Evolutionary conservation across 2,113 vertebrate genomes (phyloP).

Genomic region (Hemicordylus capensis): DNA sequence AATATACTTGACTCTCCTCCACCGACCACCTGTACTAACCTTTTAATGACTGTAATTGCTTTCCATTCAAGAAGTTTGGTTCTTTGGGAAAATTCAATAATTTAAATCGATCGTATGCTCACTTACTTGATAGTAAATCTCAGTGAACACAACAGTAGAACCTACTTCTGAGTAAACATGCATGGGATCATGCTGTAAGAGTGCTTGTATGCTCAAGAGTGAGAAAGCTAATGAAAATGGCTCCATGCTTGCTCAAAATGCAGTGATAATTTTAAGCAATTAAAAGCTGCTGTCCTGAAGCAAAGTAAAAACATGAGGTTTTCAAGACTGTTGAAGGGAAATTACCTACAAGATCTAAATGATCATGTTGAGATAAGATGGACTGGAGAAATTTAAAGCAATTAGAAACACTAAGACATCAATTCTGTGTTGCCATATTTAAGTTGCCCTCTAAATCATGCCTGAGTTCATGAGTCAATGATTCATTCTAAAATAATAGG

Average conservation of each 20-base stretch:
- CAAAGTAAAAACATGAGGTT: conserved; percentile 66
- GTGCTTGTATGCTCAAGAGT: conserved; percentile 71
- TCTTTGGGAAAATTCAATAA: conserved; percentile 75
- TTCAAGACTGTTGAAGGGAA: conserved; percentile 71
- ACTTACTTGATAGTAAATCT: background rate
- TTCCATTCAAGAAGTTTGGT: conserved; percentile 66
- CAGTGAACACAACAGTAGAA: background rate
- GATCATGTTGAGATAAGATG: conserved; percentile 52
- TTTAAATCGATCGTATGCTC: conserved; percentile 23
- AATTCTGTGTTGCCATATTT: conserved; percentile 47
- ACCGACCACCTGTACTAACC: background rate
- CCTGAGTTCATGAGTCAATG: conserved; percentile 19
- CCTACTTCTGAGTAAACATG: background rate
- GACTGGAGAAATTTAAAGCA: conserved; percentile 53
- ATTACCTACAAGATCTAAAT: conserved; percentile 71
- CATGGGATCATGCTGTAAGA: background rate
- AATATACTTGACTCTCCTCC: conserved; percentile 54
- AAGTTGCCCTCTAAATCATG: conserved; percentile 17
- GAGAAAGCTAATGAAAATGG: conserved; percentile 80
- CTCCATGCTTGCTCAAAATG: conserved; percentile 71
- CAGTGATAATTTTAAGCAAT: conserved; percentile 76
- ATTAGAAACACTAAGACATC: conserved; percentile 56
- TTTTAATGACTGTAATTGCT: conserved; percentile 67
- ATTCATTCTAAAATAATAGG: conserved; percentile 17
- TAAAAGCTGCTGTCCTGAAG: conserved; percentile 76